A percentile compares a stretch with the other conserved stretches of the same genome.
These are phyloP conservation scores for Sylvilagus bachmani DNA, from an alignment of 2,113 vertebrate genomes.

Conservation along the genomic window DNA sequence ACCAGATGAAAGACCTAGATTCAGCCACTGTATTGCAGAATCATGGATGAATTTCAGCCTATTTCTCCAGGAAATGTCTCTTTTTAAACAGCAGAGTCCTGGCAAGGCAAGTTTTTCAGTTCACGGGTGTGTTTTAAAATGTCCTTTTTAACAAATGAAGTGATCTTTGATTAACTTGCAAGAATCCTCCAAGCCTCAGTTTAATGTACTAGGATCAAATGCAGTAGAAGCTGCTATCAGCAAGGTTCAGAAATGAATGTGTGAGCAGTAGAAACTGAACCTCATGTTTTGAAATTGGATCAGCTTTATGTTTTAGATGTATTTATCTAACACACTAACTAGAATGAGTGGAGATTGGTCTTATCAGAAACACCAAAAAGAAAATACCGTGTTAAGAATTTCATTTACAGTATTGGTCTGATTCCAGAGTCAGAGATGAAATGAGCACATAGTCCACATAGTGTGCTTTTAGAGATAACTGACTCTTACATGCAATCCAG, in stretches of 20 bases:
- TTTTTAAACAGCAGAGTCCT: conserved; percentile 98
- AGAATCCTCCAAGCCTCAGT: not conserved
- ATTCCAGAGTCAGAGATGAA: conserved; percentile 1
- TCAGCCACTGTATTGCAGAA: conserved; percentile 93
- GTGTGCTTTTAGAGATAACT: not conserved
- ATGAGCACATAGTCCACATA: not conserved
- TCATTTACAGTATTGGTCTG: not conserved
- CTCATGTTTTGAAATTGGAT: not conserved
- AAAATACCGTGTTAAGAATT: not conserved
- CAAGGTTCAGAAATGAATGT: not conserved
- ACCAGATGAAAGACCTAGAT: conserved; percentile 89
- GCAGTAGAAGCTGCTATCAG: not conserved
- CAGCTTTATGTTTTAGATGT: not conserved
- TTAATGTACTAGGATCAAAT: not conserved
- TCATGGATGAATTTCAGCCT: conserved; percentile 92
- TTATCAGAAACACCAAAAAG: not conserved
- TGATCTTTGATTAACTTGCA: not conserved
- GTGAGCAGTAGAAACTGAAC: not conserved
- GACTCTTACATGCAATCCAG: not conserved
- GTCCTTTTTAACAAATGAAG: not conserved
- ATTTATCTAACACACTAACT: conserved; percentile 6
- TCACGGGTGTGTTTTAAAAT: not conserved
- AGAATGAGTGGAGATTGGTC: not conserved
- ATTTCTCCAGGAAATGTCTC: conserved; percentile 96
- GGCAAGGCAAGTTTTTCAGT: conserved; percentile 93